A percentile compares a stretch with the other conserved stretches of the same genome.
Evolutionary conservation across 2,888 invertebrate genomes (phyloP).

Genomic region (Cephus pygmeus): DNA sequence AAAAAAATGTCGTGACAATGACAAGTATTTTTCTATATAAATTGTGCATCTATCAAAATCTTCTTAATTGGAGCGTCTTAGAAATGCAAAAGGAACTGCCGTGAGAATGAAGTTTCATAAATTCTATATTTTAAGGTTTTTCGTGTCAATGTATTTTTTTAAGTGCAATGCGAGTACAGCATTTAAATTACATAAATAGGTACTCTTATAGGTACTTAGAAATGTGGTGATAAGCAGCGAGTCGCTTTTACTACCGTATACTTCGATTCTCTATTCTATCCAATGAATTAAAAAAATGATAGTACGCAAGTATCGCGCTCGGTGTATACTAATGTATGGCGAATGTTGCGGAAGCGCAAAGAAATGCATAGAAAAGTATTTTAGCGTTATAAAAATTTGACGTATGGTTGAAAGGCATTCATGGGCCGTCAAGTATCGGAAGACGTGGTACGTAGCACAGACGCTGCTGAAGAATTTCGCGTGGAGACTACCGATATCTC

Average conservation of each 20-base stretch:
- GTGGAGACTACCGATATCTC: conserved; percentile 86
- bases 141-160: not conserved
- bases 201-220: not conserved
- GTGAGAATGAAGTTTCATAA: not conserved
- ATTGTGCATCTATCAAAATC: not conserved
- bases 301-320: not conserved
- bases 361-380: not conserved
- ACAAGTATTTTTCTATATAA: not conserved
- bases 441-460: conserved; percentile 80
- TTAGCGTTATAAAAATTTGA: not conserved
- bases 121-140: not conserved
- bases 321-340: not conserved
- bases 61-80: not conserved
- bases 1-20: too few relatives aligned
- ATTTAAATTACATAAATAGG: not conserved
- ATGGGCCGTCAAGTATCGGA: conserved; percentile 70
- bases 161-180: not conserved
- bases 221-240: too few relatives aligned
- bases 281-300: not conserved
- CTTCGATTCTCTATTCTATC: too few relatives aligned
- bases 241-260: too few relatives aligned
- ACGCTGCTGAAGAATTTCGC: conserved; percentile 80
- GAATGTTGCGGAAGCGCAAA: not conserved
- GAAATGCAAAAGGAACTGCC: not conserved
- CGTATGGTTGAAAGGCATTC: conserved; percentile 62